These are phyloP conservation scores for Squalus acanthias DNA, from an alignment of 2,797 vertebrate genomes.

Conservation along the genomic window DNA sequence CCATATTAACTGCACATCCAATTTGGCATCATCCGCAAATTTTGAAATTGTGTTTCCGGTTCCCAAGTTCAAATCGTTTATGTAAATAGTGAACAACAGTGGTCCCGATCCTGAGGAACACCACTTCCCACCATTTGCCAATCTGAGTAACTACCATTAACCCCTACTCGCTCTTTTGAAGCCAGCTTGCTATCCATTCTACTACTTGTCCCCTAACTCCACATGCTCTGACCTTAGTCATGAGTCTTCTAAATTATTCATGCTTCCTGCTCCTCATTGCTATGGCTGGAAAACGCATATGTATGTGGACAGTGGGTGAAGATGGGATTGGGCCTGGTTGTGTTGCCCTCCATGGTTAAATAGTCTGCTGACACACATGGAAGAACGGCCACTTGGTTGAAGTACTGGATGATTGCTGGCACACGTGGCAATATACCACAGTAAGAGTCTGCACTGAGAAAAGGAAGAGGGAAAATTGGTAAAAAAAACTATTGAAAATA, in stretches of 20 bases:
- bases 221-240: not conserved
- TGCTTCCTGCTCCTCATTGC: not conserved
- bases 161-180: not conserved
- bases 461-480: too few species aligned
- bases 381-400: not conserved
- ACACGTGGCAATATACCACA: not conserved
- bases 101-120: too few species aligned
- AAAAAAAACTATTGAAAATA: too few species aligned
- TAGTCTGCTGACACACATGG: too few species aligned
- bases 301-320: not conserved
- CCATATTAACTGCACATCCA: too few species aligned
- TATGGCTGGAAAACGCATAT: not conserved
- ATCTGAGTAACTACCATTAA: not conserved
- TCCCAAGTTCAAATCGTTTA: too few species aligned
- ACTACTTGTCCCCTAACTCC: not conserved
- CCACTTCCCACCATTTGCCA: not conserved
- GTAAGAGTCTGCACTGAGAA: too few species aligned
- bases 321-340: not conserved
- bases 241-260: not conserved
- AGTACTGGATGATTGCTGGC: not conserved
- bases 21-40: too few species aligned
- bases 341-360: not conserved
- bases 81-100: too few species aligned
- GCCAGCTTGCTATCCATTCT: not conserved
- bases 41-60: too few species aligned